These are phyloP conservation scores for Octodon degus DNA, from an alignment of 2,113 vertebrate species.

Conservation along the genomic window DNA sequence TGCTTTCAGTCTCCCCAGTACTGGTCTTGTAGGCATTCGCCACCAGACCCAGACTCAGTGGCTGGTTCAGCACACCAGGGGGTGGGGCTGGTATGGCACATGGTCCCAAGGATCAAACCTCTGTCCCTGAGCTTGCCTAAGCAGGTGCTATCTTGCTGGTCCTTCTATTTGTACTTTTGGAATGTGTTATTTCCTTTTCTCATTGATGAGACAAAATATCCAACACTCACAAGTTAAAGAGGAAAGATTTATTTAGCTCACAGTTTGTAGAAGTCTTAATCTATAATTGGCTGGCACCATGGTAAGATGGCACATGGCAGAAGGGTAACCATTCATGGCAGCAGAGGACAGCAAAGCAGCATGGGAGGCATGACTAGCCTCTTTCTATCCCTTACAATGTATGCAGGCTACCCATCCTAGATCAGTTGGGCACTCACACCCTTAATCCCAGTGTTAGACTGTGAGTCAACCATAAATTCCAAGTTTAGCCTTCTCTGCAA, in stretches of 20 bases:
- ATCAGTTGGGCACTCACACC: not conserved
- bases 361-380: not conserved
- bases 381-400: not conserved
- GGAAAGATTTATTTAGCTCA: not conserved
- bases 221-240: not conserved
- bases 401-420: not conserved
- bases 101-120: no score
- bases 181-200: not conserved
- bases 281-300: not conserved
- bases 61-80: no score
- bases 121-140: no score
- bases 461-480: not conserved
- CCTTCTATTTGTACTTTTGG: not conserved
- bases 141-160: no score
- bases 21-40: no score
- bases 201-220: not conserved
- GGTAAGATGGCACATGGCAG: not conserved
- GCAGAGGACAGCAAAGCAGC: not conserved
- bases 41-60: no score
- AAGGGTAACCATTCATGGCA: not conserved
- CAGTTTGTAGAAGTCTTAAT: not conserved
- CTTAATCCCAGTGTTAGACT: not conserved
- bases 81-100: no score
- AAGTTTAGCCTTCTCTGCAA: not conserved
- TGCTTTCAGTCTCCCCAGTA: no score